phyloP scores from a whole-genome alignment of 2,113 vertebrate genomes.

The Chamaetylas fuelleborni region DNA sequence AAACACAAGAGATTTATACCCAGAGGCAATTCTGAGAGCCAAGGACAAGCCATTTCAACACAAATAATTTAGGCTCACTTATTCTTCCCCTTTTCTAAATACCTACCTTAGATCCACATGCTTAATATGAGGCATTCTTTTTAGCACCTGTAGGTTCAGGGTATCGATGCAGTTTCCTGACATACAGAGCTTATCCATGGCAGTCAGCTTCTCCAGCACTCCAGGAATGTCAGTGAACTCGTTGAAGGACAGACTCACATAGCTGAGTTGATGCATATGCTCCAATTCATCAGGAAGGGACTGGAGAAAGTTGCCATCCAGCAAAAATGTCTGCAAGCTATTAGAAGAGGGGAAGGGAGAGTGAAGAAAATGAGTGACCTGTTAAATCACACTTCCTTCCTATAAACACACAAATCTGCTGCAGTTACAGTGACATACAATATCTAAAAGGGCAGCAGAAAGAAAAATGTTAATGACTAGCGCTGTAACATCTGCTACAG shows the following conservation, averaged over 20 bases:
- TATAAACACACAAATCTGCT: neutral
- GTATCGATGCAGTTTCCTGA: slow-evolving; percentile 88
- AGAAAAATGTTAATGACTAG: neutral
- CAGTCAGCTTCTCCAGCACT: slow-evolving; percentile 87
- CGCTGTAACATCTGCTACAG: neutral
- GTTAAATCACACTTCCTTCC: slow-evolving; percentile 1
- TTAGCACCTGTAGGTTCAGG: slow-evolving; percentile 82
- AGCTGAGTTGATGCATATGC: slow-evolving; percentile 86
- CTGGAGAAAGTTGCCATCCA: slow-evolving; percentile 93
- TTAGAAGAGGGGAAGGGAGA: neutral
- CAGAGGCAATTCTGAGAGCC: neutral
- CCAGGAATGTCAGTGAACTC: slow-evolving; percentile 87
- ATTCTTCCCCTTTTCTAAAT: neutral
- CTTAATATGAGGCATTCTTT: slow-evolving; percentile 86
- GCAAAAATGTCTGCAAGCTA: slow-evolving; percentile 94
- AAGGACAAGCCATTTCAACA: neutral
- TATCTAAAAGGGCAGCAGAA: neutral
- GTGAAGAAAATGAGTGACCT: slow-evolving; percentile 16
- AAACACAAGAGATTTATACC: neutral
- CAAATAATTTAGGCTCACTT: neutral
- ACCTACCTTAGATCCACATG: slow-evolving; percentile 91
- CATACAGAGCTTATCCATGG: slow-evolving; percentile 95
- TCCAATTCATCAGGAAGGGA: slow-evolving; percentile 88
- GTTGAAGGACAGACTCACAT: slow-evolving; percentile 95
- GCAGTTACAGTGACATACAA: neutral